Evolutionary conservation across 2,113 vertebrate species (phyloP), one percentile per base, ranked within the genome.

Genomic region (Circaetus gallicus): DNA sequence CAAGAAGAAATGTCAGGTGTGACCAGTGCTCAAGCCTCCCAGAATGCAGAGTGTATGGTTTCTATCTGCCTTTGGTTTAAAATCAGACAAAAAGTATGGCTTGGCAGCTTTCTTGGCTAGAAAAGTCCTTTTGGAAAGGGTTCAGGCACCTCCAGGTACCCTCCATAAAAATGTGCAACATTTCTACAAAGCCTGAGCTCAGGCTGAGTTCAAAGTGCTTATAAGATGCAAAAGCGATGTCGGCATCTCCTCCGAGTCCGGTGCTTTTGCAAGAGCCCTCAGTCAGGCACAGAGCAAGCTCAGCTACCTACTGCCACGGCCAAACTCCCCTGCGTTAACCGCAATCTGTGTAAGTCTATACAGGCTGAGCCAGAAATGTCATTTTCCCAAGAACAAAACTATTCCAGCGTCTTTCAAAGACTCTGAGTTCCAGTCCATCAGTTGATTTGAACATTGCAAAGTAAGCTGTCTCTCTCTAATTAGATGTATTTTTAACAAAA

Each of bases 161-260:
- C 13, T 16, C 53, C n/a, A 14, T 55, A 40, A 56, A 56, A 66
- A n/a, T 12, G 3, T 76, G 13, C 36, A 47, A 1, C 47, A 22
- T 42, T 89, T 86, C 56, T 74, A 47, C 13, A 11, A 10, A 47
- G 29, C 24, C 67, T 47, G 11, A 89, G 21, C 40, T 91, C 50
- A 76, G 34, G 4, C 36, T 70, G 76, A 36, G 8, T 58, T 80
- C 34, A 32, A 71, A 86, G 28, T 20, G 13, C 26, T 62, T 77
- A 12, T 32, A 72, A 72, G 49, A 53, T 49, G 31, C 31, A 84
- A 56, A n/a, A 84, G 29, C 2, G 0, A 38, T 21, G 13, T 25
- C 1, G 1, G 21, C 14, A 14, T 32, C 28, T 89, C 67, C 56
- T 71, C 20, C 0, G 1, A 80, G 13, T 50, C 32, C 4, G 0